phyloP scores from a whole-genome alignment of 2,888 invertebrate species.

The Calliopum simillimum region DNA sequence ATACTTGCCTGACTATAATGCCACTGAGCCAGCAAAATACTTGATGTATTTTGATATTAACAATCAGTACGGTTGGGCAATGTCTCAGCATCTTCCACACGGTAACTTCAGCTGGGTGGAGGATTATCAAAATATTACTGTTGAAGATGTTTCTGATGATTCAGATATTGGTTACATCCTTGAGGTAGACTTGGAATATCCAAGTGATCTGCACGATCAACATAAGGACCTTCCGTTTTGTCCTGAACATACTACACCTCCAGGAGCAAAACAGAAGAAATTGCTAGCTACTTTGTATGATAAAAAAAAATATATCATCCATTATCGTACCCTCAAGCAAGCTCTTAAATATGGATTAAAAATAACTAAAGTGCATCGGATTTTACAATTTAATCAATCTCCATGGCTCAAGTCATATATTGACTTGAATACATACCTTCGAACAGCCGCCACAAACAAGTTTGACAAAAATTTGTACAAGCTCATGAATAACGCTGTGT shows the following conservation, averaged over 20 bases:
- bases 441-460: conserved; percentile 26
- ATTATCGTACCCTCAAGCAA: conserved; percentile 52
- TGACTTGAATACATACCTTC: conserved; percentile 27
- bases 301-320: conserved; percentile 54
- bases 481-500: conserved; percentile 34
- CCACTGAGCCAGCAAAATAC: conserved; percentile 41
- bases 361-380: conserved; percentile 52
- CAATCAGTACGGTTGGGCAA: conserved; percentile 60
- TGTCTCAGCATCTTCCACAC: conserved; percentile 54
- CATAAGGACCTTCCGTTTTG: conserved; percentile 34
- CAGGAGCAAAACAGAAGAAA: conserved; percentile 27
- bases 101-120: conserved; percentile 54
- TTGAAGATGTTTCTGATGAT: conserved; percentile 39
- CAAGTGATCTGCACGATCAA: neutral
- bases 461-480: conserved; percentile 17
- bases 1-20: neutral
- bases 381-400: conserved; percentile 53
- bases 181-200: conserved; percentile 45
- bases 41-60: conserved; percentile 58
- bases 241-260: conserved; percentile 1
- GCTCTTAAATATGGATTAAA: conserved; percentile 52
- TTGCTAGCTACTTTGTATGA: conserved; percentile 48
- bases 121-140: conserved; percentile 29
- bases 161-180: conserved; percentile 46
- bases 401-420: conserved; percentile 50